Conservation (phyloP, 2,888 invertebrate species). For the Amaurobius ferox region DNA sequence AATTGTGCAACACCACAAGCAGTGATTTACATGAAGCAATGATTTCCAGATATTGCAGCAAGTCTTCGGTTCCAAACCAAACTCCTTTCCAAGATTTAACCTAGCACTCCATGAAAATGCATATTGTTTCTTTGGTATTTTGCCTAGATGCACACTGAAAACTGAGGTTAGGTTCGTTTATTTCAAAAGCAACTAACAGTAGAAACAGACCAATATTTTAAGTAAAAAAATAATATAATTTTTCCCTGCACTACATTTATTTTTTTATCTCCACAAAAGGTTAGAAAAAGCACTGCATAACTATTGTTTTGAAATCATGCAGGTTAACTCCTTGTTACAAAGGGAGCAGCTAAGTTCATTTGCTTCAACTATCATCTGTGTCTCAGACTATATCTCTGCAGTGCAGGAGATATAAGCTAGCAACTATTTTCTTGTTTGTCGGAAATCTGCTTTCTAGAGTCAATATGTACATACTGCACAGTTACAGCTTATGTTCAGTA, state of each 20-base stretch:
- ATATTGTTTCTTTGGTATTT: conserved; percentile 59
- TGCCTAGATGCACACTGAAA: conserved; percentile 38
- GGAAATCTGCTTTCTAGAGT: conserved; percentile 41
- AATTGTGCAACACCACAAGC: conserved; percentile 65
- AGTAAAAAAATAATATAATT: conserved; percentile 69
- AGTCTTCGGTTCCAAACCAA: conserved; percentile 30
- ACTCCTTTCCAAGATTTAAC: conserved; percentile 22
- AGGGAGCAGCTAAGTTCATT: conserved; percentile 61
- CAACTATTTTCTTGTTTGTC: conserved; percentile 53
- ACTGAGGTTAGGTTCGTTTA: conserved; percentile 44
- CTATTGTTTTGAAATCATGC: conserved; percentile 59
- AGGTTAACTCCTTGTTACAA: conserved; percentile 45
- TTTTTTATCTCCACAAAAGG: conserved; percentile 33
- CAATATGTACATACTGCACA: conserved; percentile 62
- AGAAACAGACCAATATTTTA: conserved; percentile 64
- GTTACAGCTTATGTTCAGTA: conserved; percentile 28
- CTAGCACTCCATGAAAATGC: conserved; percentile 23
- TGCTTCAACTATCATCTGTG: conserved; percentile 58
- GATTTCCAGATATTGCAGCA: conserved; percentile 41
- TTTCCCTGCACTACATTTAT: conserved; percentile 57
- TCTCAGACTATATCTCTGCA: conserved; percentile 60
- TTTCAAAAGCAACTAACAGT: conserved; percentile 55
- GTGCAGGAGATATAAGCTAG: conserved; percentile 70
- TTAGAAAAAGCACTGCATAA: conserved; percentile 67
- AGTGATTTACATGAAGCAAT: conserved; percentile 58